Evolutionary conservation across 2,113 vertebrate species (phyloP), one percentile per base, ranked within the genome.

Genomic region (Parus major): DNA sequence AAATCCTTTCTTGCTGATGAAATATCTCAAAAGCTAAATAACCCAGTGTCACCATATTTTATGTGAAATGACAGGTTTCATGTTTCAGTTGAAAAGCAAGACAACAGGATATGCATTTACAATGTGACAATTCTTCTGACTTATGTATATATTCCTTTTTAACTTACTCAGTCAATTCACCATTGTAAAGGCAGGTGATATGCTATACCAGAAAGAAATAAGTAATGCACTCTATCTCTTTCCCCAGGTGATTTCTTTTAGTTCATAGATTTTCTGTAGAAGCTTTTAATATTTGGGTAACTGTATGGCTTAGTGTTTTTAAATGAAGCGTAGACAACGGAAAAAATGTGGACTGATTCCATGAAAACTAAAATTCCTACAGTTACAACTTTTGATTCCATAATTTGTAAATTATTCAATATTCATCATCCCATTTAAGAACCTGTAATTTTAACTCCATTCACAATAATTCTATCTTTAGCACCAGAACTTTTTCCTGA

Each of bases 1-100:
- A 94, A 91, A 71, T 6, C 4, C 35, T 59, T 79, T 92, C 69
- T 86, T 78, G 72, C 31, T 76, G 68, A 95, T 96, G 68, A 96
- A 97, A 95, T 95, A 96, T 61, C 78, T 96, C 88, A 95, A 92
- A 88, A 97, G 31, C 70, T 97, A 96, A 97, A 97, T 73, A 93
- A 95, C 9, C 61, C 28, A 80, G 14, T 92, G 50, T 95, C 85
- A 91, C 52, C n/a, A 41, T 88, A 94, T 93, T 96, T 96, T 92
- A 90, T 84, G 44, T 31, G 44, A 80, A 94, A 94, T 42, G 69
- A n/a, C 72, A 96, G 47, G 55, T 69, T 78, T 69, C 79, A 86
- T 2, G 4, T 86, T 72, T 92, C 52, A 7, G 94, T 82, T 94
- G 53, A 96, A 95, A 96, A 42, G 55, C 52, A 94, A 83, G 70